Percentiles rank a stretch among this genome's conserved stretches.
Evolutionary conservation across 2,888 invertebrate genomes (phyloP).

Genomic region (Synanthedon vespiformis): DNA sequence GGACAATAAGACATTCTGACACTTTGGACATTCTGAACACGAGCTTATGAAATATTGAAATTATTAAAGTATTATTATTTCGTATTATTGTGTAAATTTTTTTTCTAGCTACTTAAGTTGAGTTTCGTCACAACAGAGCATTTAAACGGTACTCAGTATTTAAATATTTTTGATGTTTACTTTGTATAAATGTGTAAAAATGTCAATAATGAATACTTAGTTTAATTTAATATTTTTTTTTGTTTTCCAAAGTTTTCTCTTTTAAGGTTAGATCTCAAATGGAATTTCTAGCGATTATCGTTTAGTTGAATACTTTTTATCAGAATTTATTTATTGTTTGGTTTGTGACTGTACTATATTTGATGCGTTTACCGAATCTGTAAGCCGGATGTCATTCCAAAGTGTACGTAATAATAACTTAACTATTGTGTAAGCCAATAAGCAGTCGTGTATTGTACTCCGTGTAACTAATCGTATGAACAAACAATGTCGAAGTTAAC

Average conservation of each 20-base stretch:
- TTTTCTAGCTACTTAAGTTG: conserved; percentile 29
- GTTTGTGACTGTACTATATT: conserved; percentile 43
- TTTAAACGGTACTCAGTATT: conserved; percentile 30
- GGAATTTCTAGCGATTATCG: conserved; percentile 51
- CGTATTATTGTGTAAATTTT: conserved; percentile 26
- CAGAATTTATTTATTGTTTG: conserved; percentile 62
- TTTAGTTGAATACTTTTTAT: conserved; percentile 53
- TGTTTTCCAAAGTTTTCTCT: conserved; percentile 64
- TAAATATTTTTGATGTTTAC: conserved; percentile 24
- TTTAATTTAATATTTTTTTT: conserved; percentile 41
- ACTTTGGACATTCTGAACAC: too few species aligned
- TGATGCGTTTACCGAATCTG: conserved; percentile 11
- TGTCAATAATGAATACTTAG: conserved; percentile 47
- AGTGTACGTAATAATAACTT: conserved; percentile 21
- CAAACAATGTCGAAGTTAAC: conserved; percentile 30
- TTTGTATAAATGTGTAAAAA: conserved; percentile 67
- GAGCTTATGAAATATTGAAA: conserved; percentile 21
- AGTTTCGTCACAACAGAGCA: conserved; percentile 37
- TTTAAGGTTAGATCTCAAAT: conserved; percentile 67
- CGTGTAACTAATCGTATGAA: conserved; percentile 24
- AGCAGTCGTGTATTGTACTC: conserved; percentile 32
- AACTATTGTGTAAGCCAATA: conserved; percentile 19
- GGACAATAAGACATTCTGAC: too few species aligned
- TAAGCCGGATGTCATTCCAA: conserved; percentile 56
- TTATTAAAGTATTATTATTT: conserved; percentile 50